Conservation (phyloP, 2,797 vertebrate genomes). For the Pseudopleuronectes americanus region DNA sequence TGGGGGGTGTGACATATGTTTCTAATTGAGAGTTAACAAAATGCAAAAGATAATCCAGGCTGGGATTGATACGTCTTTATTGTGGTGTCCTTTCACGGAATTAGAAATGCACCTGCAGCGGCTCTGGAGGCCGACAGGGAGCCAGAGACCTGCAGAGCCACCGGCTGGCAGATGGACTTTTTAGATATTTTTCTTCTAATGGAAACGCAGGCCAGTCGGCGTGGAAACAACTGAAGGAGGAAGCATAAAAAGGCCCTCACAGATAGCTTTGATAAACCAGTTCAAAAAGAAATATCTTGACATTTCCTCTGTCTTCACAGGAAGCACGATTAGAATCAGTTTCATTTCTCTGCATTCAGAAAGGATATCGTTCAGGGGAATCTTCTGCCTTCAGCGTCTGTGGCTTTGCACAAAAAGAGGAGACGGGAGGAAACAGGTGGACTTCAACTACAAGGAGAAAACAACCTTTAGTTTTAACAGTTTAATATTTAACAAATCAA, state of each 20-base stretch:
- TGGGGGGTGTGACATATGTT: conserved; percentile 54
- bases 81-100: conserved; percentile 54
- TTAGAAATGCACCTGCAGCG: conserved; percentile 59
- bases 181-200: conserved; percentile 50
- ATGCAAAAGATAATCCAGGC: conserved; percentile 47
- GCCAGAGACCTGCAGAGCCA: conserved; percentile 37
- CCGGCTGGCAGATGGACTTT: conserved; percentile 60
- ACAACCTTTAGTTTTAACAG: neutral
- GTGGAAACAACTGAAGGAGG: conserved; percentile 42
- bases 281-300: conserved; percentile 50
- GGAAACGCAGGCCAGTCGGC: conserved; percentile 40
- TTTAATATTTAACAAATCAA: neutral
- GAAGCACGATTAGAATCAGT: conserved; percentile 37
- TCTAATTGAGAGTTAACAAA: conserved; percentile 52
- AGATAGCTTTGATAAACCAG: conserved; percentile 55
- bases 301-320: conserved; percentile 34
- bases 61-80: conserved; percentile 56
- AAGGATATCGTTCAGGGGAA: conserved; percentile 28
- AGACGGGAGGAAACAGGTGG: neutral
- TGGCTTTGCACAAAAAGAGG: conserved; percentile 1
- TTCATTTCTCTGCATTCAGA: conserved; percentile 44
- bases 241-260: conserved; percentile 25
- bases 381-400: conserved; percentile 21
- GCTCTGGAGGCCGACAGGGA: conserved; percentile 43
- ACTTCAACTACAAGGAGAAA: neutral